These are phyloP conservation scores for Lepidocyrtinus sp. DNA, from an alignment of 2,888 invertebrate species.

Conservation along the genomic window DNA sequence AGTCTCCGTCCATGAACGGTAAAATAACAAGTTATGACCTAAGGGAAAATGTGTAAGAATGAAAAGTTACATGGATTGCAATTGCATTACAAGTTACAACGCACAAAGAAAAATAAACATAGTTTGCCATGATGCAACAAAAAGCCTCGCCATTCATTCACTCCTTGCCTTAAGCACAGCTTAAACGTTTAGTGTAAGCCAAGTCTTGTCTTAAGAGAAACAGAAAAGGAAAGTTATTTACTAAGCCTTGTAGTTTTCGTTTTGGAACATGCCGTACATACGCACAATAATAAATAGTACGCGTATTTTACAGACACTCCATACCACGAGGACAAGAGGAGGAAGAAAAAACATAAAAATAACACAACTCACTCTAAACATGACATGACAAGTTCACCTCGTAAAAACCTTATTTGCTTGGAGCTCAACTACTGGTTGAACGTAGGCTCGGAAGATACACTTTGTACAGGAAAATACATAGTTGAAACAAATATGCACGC, in stretches of 20 bases:
- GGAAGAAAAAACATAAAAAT: conserved; percentile 30
- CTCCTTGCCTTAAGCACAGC: neutral
- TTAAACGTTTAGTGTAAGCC: neutral
- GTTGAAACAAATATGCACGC: neutral
- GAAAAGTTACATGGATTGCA: neutral
- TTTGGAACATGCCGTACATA: neutral
- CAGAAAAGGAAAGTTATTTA: neutral
- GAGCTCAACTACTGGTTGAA: neutral
- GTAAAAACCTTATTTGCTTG: conserved; percentile 58
- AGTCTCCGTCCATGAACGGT: neutral
- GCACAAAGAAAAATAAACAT: neutral
- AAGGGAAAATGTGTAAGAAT: neutral
- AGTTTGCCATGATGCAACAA: neutral
- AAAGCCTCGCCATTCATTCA: neutral
- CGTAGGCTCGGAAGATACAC: neutral
- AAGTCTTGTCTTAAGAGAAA: neutral
- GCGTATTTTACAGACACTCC: neutral
- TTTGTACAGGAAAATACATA: neutral
- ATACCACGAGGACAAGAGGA: neutral
- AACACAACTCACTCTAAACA: conserved; percentile 26
- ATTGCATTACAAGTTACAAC: too few relatives aligned
- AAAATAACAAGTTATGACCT: neutral
- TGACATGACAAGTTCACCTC: conserved; percentile 58
- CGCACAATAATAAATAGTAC: neutral
- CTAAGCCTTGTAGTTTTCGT: too few relatives aligned